Base-by-base conservation (phyloP, 2,797 vertebrate species). In the Ispidina picta region DNA sequence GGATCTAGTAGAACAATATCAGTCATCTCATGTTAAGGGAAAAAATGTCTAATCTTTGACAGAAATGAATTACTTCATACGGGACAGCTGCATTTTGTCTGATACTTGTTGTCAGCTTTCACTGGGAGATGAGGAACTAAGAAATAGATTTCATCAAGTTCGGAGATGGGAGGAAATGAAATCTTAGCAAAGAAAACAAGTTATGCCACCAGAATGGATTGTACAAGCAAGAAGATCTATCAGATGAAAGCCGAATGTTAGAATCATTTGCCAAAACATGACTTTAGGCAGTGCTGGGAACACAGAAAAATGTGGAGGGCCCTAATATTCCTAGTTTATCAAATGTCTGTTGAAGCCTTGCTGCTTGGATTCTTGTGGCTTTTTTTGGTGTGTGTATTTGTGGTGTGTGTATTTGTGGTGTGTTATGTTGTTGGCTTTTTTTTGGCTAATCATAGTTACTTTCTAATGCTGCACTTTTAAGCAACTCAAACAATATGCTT, bases 91-190 rank as follows among this genome's bases (percentile, higher is more conserved):
- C 96, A 96, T 98, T 97, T 96, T 96, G 94, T 92, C 96, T 97
- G 96, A 98, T 97, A 96, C 96, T 95, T 96, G 91, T 97, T 98
- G 97, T 97, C 97, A 98, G 97, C 91, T 96, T 97, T 97, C 96
- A 84, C 80, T 95, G 95, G 86, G 82, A 97, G 96, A 97, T 25
- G 94, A 96, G 96, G 93, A 97, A 93, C 94, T 95, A 96, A 97
- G 94, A 98, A 98, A 97, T 97, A 97, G 97, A 98, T 98, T 98
- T 98, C 97, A 98, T 98, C 97, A 98, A 96, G 96, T 96, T 97
- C 92, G 89, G 95, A 97, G 97, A 96, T 96, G 97, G 96, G 86
- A 97, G 97, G 96, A 98, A 98, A 98, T 98, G 95, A 98, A 98
- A 97, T 97, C 94, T 97, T 98, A 97, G 96, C 83, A 97, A 97